These are phyloP conservation scores for Hypsibius dujardini DNA, from an alignment of 1,140 invertebrate genomes.

Conservation along the genomic window DNA sequence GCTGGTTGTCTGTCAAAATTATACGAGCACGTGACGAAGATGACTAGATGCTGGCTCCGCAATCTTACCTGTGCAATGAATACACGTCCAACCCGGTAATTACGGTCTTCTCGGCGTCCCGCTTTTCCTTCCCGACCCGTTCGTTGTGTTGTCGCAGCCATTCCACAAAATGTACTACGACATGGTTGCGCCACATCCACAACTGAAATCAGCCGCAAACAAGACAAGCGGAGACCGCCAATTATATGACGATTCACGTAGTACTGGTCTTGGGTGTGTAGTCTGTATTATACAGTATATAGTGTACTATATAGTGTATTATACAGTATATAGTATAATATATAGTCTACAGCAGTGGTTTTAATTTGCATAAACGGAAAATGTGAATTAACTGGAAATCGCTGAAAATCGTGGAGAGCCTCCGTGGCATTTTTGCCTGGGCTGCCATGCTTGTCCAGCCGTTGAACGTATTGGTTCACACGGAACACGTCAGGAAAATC, in stretches of 20 bases:
- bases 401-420: not conserved
- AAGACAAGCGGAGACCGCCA: too few species aligned
- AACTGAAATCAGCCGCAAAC: too few species aligned
- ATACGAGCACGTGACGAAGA: too few species aligned
- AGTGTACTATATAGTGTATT: too few species aligned
- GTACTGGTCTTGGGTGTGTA: too few species aligned
- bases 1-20: too few species aligned
- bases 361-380: too few species aligned
- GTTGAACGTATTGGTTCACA: not conserved
- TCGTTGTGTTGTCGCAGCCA: conserved; percentile 1
- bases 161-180: not conserved
- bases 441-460: not conserved
- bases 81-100: not conserved
- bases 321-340: too few species aligned
- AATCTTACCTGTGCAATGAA: not conserved
- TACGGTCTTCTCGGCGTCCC: not conserved
- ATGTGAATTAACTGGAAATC: not conserved
- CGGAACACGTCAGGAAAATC: not conserved
- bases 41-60: too few species aligned
- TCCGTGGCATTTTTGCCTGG: not conserved
- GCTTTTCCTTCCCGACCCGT: not conserved
- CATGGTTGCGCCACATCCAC: conserved; percentile 4
- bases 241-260: too few species aligned
- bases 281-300: too few species aligned
- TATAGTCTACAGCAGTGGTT: too few species aligned